Percentiles rank a stretch among this genome's conserved stretches.
phyloP scores from a whole-genome alignment of 2,888 invertebrate genomes.

The Margaritifera margaritifera region DNA sequence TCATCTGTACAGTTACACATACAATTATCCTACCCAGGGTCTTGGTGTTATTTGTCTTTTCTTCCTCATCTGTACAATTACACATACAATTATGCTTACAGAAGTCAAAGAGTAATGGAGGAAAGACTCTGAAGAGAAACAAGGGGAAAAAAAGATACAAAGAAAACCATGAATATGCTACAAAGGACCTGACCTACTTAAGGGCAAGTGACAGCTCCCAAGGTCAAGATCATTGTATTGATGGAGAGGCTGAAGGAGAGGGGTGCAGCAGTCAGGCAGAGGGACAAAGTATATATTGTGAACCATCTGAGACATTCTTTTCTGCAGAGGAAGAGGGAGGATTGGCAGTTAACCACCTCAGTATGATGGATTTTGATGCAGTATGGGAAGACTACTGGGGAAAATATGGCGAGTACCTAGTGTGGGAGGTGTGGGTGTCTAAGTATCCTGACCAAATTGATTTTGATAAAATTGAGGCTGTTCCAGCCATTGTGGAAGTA shows the following conservation, averaged over 20 bases:
- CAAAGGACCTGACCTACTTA: too few species aligned
- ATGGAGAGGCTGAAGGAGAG: too few species aligned
- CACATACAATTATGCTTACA: too few species aligned
- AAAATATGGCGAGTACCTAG: slow-evolving; percentile 62
- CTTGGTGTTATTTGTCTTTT: too few species aligned
- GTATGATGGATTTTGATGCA: slow-evolving; percentile 34
- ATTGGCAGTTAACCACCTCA: too few species aligned
- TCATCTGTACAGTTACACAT: too few species aligned
- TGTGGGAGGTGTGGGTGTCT: slow-evolving; percentile 66
- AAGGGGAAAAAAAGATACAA: background rate
- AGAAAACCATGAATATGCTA: too few species aligned
- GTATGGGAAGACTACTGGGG: slow-evolving; percentile 64
- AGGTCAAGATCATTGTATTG: too few species aligned
- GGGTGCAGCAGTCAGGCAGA: too few species aligned
- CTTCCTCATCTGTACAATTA: too few species aligned
- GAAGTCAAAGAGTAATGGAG: slow-evolving; percentile 35
- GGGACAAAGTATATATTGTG: background rate
- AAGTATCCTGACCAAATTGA: slow-evolving; percentile 67
- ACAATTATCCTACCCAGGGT: too few species aligned
- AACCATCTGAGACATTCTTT: background rate
- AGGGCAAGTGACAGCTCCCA: too few species aligned
- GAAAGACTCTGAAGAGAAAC: slow-evolving; percentile 25
- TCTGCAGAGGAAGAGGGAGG: slow-evolving; percentile 1
- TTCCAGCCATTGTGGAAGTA: slow-evolving; percentile 52
- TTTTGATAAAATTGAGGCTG: slow-evolving; percentile 39